Evolutionary conservation across 1,140 invertebrate genomes (phyloP).

Genomic region (Pomacea maculata): DNA sequence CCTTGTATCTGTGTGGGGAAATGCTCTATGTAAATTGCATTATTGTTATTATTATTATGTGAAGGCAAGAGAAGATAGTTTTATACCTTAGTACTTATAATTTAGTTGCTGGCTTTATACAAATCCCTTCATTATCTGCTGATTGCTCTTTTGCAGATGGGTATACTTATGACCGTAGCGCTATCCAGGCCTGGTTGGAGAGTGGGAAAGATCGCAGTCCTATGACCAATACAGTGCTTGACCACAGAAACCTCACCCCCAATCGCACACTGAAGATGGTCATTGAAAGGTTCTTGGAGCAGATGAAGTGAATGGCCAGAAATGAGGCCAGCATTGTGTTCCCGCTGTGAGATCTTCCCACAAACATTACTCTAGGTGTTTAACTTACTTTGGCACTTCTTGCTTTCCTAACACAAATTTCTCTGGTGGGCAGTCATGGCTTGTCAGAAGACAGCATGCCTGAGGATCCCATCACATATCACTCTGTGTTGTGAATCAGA

Average conservation of each 20-base stretch:
- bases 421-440: background rate
- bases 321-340: background rate
- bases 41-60: too few species aligned
- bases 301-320: background rate
- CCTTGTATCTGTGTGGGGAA: background rate
- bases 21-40: background rate
- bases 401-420: background rate
- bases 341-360: background rate
- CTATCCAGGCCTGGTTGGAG: conserved; percentile 80
- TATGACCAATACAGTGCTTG: conserved; percentile 77
- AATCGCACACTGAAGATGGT: conserved; percentile 69
- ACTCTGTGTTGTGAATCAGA: background rate
- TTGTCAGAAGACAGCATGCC: background rate
- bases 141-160: conserved; percentile 70
- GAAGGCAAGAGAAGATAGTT: too few species aligned
- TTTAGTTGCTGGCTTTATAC: background rate
- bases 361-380: background rate
- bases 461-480: background rate
- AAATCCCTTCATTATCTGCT: background rate
- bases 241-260: conserved; percentile 70
- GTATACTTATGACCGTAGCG: conserved; percentile 79
- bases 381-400: background rate
- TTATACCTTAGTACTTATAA: too few species aligned
- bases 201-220: conserved; percentile 78
- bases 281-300: conserved; percentile 48